Evolutionary conservation across 2,797 vertebrate species (phyloP), one percentile per base, ranked within the genome.

Genomic region (Phrynocephalus guinanensis): DNA sequence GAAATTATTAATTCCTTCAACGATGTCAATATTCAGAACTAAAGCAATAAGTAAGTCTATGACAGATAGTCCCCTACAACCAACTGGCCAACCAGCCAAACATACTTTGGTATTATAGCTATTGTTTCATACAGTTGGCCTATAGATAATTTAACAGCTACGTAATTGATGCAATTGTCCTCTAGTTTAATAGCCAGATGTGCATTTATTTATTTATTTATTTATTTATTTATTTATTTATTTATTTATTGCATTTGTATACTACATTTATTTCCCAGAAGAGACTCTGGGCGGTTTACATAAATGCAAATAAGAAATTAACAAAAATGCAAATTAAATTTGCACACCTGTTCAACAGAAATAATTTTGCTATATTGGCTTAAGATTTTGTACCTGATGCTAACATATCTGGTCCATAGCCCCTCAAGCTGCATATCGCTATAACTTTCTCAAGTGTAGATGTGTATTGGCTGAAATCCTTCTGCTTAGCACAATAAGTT

Each of bases 1-100:
- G 75, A 88, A 94, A 44, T 24, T 70, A 81, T 6, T 22, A 83
- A 48, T 56, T 88, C 63, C 56, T 80, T 84, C 18, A 13, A 82
- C 6, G 83, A 84, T 73, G 79, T 20, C 77, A 78, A 83, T 82
- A 83, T 83, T 85, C 15, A 86, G 80, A 11, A 72, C 4, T 78
- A 84, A 90, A 85, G 33, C 75, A 85, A 70, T 76, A 80, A 15
- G 72, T 26, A 77, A 66, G 7, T 28, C 11, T 30, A 71, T 28
- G 38, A 26, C 18, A 26, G 70, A 44, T 38, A 87, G 11, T 44
- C 86, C 63, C 22, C 90, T 44, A 44, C 38, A 44, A 44, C 38
- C 38, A 44, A 4, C 38, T 44, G 38, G 38, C 38, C 5, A 44
- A 5, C 38, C 38, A 44, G 38, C 38, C 38, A 44, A 44, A 44